Evolutionary conservation across 1,140 invertebrate genomes (phyloP).

Genomic region (Metopolophium dirhodum): DNA sequence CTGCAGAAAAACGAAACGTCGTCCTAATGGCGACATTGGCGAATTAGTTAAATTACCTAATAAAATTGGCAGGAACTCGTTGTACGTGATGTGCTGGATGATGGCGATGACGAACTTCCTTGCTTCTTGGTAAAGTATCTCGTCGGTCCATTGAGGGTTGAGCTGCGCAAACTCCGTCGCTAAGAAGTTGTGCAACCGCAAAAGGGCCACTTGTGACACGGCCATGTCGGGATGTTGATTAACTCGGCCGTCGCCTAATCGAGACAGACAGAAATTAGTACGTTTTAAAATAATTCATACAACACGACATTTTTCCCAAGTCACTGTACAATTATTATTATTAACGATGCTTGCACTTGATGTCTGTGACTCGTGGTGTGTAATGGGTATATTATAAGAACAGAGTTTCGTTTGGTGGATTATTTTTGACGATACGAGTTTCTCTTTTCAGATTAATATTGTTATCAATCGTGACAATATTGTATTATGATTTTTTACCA

Average conservation of each 20-base stretch:
- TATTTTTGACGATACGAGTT: neutral
- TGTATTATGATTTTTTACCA: neutral
- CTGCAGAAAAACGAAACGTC: neutral
- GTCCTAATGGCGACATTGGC: neutral
- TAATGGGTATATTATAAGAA: neutral
- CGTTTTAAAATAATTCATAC: neutral
- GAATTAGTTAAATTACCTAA: slow-evolving; percentile 64
- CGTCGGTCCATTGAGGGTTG: slow-evolving; percentile 59
- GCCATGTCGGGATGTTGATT: slow-evolving; percentile 58
- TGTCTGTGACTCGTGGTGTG: no score
- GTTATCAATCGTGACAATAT: neutral
- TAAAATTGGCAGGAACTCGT: slow-evolving; percentile 72
- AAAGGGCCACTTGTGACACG: slow-evolving; percentile 56
- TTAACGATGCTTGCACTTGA: neutral
- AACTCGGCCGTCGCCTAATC: slow-evolving; percentile 57
- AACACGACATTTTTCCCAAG: neutral
- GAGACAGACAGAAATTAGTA: neutral
- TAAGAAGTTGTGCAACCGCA: slow-evolving; percentile 62
- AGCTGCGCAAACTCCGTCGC: slow-evolving; percentile 59
- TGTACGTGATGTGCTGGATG: slow-evolving; percentile 73
- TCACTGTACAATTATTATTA: neutral
- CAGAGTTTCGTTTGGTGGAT: neutral
- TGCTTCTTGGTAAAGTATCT: slow-evolving; percentile 60
- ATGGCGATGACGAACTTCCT: slow-evolving; percentile 64
- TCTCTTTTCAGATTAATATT: neutral